A percentile compares a stretch with the other conserved stretches of the same genome.
Conservation (phyloP, 2,797 vertebrate genomes). For the Balearica regulorum region DNA sequence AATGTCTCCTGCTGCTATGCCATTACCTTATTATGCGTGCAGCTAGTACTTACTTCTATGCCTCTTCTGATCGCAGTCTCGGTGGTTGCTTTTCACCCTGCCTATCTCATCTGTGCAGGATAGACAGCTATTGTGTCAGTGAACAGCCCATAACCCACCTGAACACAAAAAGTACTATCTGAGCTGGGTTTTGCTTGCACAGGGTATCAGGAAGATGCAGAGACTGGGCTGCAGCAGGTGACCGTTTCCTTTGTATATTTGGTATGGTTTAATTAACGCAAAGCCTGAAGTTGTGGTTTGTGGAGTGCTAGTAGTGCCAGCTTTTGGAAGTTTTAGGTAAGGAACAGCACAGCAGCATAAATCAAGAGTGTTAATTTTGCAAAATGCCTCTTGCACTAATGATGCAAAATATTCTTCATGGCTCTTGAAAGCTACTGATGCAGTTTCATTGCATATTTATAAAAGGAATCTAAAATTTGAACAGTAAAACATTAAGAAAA, state of each 20-base stretch:
- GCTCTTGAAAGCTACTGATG: neutral
- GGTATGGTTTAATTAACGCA: neutral
- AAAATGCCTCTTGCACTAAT: neutral
- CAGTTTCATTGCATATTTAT: neutral
- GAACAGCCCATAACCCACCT: neutral
- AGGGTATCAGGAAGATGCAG: neutral
- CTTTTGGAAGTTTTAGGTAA: neutral
- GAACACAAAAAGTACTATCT: neutral
- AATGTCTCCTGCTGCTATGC: neutral
- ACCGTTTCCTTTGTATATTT: neutral
- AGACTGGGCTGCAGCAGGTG: neutral
- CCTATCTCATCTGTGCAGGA: neutral
- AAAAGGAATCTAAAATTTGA: neutral
- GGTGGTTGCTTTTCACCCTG: neutral
- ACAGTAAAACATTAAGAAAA: neutral
- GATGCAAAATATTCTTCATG: neutral
- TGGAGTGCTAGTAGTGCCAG: neutral
- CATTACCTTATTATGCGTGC: neutral
- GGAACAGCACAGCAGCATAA: neutral
- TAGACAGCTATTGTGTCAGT: neutral
- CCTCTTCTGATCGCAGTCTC: neutral
- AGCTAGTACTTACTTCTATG: constrained; percentile 12
- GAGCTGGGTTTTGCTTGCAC: neutral
- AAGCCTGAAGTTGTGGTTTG: neutral
- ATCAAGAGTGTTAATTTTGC: neutral